These are phyloP conservation scores for Colletes gigas DNA, from an alignment of 1,140 invertebrate genomes.

Conservation along the genomic window DNA sequence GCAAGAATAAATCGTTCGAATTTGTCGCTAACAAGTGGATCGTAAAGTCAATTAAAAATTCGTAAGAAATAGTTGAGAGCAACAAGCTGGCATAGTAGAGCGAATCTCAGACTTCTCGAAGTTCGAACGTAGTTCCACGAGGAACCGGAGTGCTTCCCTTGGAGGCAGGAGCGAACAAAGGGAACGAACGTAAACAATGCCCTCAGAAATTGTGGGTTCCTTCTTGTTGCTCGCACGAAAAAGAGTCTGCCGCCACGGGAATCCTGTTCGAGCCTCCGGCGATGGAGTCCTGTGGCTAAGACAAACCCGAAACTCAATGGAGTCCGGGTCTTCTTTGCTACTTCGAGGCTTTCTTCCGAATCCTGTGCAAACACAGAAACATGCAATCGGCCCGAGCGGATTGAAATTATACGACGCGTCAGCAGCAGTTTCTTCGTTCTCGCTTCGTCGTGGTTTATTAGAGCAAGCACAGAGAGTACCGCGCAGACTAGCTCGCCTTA, in stretches of 20 bases:
- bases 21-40: too few species aligned
- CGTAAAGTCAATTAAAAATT: not conserved
- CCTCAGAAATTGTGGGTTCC: constrained; percentile 69
- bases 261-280: constrained; percentile 42
- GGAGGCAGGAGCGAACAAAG: constrained; percentile 57
- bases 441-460: not conserved
- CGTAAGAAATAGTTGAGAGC: not conserved
- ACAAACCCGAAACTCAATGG: constrained; percentile 39
- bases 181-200: constrained; percentile 56
- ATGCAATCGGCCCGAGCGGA: not conserved
- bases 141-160: constrained; percentile 5
- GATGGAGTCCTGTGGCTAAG: constrained; percentile 46
- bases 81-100: not conserved
- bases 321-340: not conserved
- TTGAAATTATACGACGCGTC: constrained; percentile 13
- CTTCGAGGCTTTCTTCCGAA: not conserved
- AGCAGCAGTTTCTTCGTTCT: not conserved
- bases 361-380: constrained; percentile 7
- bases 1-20: too few species aligned
- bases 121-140: constrained; percentile 8
- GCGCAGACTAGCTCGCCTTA: too few species aligned
- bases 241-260: constrained; percentile 33
- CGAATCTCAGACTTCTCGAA: constrained; percentile 7
- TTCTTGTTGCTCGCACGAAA: constrained; percentile 63
- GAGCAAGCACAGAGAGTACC: not conserved